Conservation (phyloP, 2,888 invertebrate genomes). For the Drosophila prolongata region DNA sequence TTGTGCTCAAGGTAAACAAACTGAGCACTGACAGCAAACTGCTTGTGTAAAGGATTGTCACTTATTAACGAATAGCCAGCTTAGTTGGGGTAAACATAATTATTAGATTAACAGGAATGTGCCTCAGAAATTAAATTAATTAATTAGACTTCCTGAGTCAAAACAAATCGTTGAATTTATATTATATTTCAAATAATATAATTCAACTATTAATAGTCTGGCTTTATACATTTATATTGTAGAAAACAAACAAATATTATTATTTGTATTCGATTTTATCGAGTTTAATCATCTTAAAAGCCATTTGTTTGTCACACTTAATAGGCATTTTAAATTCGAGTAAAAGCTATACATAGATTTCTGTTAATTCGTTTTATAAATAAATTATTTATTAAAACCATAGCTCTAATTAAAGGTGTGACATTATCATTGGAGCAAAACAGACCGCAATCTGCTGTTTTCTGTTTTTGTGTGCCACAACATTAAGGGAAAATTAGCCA, state of each 20-base stretch:
- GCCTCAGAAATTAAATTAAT: too few relatives aligned
- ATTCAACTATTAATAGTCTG: too few relatives aligned
- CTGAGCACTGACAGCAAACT: neutral
- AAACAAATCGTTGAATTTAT: too few relatives aligned
- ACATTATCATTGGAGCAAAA: neutral
- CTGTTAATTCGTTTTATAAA: neutral
- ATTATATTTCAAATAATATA: too few relatives aligned
- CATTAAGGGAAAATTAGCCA: neutral
- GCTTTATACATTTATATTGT: too few relatives aligned
- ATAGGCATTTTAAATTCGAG: neutral
- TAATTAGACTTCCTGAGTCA: too few relatives aligned
- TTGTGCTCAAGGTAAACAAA: conserved; percentile 13
- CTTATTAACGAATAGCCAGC: conserved; percentile 25
- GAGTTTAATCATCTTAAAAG: too few relatives aligned
- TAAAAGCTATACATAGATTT: neutral
- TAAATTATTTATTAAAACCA: conserved; percentile 2
- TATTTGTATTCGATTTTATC: too few relatives aligned
- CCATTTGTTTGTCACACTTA: too few relatives aligned
- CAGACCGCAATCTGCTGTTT: neutral
- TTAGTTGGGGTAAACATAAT: conserved; percentile 12
- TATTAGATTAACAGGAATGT: neutral
- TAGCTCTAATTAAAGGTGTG: conserved; percentile 19
- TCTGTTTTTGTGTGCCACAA: neutral
- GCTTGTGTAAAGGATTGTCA: conserved; percentile 3
- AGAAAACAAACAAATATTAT: too few relatives aligned